Base-by-base conservation (phyloP, 2,888 invertebrate species). In the Odontocolon sp. region DNA sequence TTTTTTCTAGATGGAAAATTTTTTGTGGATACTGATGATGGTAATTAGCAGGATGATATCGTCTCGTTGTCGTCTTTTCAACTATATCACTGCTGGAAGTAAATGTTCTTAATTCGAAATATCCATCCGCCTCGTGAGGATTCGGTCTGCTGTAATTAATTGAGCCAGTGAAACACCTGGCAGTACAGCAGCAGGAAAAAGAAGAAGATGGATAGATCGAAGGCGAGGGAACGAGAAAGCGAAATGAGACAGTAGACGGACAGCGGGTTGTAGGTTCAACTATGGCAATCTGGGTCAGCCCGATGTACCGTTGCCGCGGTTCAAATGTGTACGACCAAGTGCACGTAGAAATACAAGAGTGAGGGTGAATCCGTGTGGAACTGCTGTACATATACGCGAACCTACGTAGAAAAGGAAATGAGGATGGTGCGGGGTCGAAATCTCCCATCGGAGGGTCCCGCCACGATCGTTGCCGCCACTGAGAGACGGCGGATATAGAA, bases 241-340 rank as follows among this genome's bases (percentile, higher is more conserved):
- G 45, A 59, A 69, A 66, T 18, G 72, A 66, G 54, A 68, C 64
- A 59, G 67, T 67, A 26, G 59, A 45, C 28, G 63, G 57, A 52
- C 67, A 57, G 68, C 47, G 38, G 63, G 63, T 61, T 68, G 42
- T 59, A 69, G 63, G 57, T 61, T 72, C 54, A 69, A 64, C 64
- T 54, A 31, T 40, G 59, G 47, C 67, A 66, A 79, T 77, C 74
- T 79, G 57, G 79, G 79, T 79, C 77, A 79, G 63, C 57, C 14
- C 63, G 47, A 64, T 50, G 78, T 45, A 59, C 36, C 45, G 52
- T 18, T 73, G n/a, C 31, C 45, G 26, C n/a, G 16, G 14, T 23
- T 8, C 47, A 38, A 3, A 36, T 50, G 21, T 64, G 64, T 26
- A 50, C 33, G 33, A 38, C 50, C 36, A 38, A 50, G n/a, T n/a